phyloP scores from a whole-genome alignment of 2,888 invertebrate species.

The Hermaeophaga mercurialis region DNA sequence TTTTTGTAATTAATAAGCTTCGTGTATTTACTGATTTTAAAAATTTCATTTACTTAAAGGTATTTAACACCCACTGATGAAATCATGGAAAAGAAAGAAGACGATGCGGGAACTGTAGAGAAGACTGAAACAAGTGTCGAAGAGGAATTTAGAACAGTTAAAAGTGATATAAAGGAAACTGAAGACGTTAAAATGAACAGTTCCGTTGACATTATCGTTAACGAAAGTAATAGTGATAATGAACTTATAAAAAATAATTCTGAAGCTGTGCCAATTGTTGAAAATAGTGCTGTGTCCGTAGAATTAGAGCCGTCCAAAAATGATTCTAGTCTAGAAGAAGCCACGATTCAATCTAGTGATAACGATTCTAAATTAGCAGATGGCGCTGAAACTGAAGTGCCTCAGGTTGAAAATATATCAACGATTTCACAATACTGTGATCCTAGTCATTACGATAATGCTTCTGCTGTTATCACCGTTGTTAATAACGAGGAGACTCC shows the following conservation, averaged over 20 bases:
- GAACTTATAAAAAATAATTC: constrained; percentile 46
- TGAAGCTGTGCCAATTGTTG: constrained; percentile 54
- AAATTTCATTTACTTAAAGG: constrained; percentile 22
- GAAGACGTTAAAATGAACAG: constrained; percentile 30
- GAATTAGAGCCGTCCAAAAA: constrained; percentile 60
- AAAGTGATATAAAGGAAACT: constrained; percentile 35
- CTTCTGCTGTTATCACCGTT: constrained; percentile 37
- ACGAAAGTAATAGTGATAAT: constrained; percentile 45
- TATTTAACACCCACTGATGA: constrained; percentile 72
- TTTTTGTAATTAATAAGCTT: not conserved
- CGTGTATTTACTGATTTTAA: no score
- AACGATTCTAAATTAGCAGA: constrained; percentile 42
- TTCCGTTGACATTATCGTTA: constrained; percentile 28
- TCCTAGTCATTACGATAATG: constrained; percentile 62
- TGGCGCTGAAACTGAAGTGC: constrained; percentile 48
- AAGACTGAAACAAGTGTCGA: constrained; percentile 36
- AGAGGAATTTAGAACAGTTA: constrained; percentile 27
- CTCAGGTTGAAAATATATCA: constrained; percentile 64
- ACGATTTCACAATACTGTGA: constrained; percentile 77
- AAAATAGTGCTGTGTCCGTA: constrained; percentile 59
- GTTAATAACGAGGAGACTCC: constrained; percentile 37
- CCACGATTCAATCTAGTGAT: constrained; percentile 45
- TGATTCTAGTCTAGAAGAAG: constrained; percentile 54
- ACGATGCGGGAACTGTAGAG: constrained; percentile 29
- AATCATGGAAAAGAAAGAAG: constrained; percentile 47